Conservation (phyloP, 2,113 vertebrate genomes). For the Brachypodius melanocephalos region DNA sequence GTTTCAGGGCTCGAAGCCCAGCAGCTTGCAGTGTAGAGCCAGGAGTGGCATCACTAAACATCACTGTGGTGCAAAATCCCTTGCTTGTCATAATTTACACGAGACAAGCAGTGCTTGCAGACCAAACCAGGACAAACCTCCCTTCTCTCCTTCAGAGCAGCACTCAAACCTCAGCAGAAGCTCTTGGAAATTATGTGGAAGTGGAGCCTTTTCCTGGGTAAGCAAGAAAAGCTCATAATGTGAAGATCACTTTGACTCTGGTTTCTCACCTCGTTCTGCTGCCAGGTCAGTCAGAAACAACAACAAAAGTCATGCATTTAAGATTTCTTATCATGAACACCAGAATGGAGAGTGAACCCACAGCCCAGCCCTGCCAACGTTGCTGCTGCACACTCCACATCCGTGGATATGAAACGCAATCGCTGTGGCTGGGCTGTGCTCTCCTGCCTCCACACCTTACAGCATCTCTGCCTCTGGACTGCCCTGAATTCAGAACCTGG, state of each 20-base stretch:
- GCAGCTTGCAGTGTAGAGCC: background rate
- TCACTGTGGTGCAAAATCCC: background rate
- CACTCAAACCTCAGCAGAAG: accelerated
- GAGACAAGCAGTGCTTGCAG: background rate
- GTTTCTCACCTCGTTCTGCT: background rate
- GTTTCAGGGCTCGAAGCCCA: background rate
- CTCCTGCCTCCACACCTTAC: accelerated
- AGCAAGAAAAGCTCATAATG: background rate
- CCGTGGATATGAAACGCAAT: accelerated
- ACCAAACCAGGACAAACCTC: background rate
- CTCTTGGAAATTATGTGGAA: background rate
- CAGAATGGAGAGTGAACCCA: accelerated
- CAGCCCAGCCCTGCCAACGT: accelerated
- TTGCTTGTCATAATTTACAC: accelerated
- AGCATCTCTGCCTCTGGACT: background rate
- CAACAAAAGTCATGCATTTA: background rate
- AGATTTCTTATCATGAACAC: background rate
- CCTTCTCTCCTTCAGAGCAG: background rate
- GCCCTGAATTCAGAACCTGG: background rate
- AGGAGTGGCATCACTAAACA: background rate
- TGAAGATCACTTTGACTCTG: background rate
- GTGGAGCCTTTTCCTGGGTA: background rate
- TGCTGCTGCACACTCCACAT: accelerated
- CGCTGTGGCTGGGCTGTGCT: background rate
- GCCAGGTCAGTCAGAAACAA: background rate